phyloP scores from a whole-genome alignment of 2,888 invertebrate species.

The Eupelmus urozonus region DNA sequence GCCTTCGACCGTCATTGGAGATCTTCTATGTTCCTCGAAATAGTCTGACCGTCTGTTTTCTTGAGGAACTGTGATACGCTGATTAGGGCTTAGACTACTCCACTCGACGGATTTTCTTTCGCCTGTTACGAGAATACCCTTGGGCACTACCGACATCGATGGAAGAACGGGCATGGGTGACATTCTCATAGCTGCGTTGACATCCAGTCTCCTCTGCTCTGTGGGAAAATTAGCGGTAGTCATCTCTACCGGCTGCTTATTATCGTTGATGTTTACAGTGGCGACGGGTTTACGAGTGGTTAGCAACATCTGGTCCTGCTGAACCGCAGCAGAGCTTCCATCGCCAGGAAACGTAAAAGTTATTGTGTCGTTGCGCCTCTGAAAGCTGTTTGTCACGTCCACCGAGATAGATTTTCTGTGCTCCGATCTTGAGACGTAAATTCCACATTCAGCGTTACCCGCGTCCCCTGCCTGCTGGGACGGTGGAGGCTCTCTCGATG shows the following conservation, averaged over 20 bases:
- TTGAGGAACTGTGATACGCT: constrained; percentile 68
- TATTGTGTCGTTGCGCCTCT: constrained; percentile 72
- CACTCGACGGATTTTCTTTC: constrained; percentile 73
- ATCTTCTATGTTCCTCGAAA: constrained; percentile 74
- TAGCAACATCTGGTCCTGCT: constrained; percentile 64
- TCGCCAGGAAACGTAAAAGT: constrained; percentile 74
- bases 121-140: constrained; percentile 58
- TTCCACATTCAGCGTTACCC: constrained; percentile 53
- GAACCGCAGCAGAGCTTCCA: constrained; percentile 54
- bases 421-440: constrained; percentile 72
- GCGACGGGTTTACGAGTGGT: constrained; percentile 65
- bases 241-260: constrained; percentile 68
- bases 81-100: constrained; percentile 73
- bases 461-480: constrained; percentile 58
- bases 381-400: constrained; percentile 72
- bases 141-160: constrained; percentile 47
- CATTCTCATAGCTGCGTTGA: constrained; percentile 65
- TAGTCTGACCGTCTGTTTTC: constrained; percentile 74
- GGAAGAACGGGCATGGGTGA: constrained; percentile 70
- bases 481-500: constrained; percentile 63
- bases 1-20: constrained; percentile 73
- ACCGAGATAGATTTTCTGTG: constrained; percentile 73
- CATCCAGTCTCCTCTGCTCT: constrained; percentile 71
- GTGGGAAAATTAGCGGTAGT: constrained; percentile 66
- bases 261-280: constrained; percentile 62